Conservation (phyloP, 2,888 invertebrate genomes). For the Vesta saturnalis region DNA sequence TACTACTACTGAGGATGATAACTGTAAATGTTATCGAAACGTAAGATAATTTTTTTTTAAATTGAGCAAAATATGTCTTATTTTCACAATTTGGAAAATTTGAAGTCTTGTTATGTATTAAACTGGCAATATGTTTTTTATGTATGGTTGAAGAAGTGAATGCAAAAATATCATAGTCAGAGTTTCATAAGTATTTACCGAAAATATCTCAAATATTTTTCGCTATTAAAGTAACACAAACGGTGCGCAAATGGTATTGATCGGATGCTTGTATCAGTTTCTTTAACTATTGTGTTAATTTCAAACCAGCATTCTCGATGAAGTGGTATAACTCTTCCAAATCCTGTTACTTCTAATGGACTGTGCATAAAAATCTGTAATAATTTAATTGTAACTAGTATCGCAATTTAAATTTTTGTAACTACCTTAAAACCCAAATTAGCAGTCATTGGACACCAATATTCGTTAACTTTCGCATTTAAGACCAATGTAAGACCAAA, state of each 20-base stretch:
- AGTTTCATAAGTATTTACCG: slow-evolving; percentile 49
- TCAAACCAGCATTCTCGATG: slow-evolving; percentile 77
- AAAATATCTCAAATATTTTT: slow-evolving; percentile 75
- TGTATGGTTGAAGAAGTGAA: background rate
- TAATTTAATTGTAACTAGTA: background rate
- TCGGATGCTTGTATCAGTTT: slow-evolving; percentile 68
- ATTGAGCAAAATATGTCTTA: too few relatives aligned
- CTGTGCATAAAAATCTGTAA: slow-evolving; percentile 78
- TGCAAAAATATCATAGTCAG: background rate
- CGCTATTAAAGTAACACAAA: slow-evolving; percentile 78
- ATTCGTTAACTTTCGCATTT: slow-evolving; percentile 77
- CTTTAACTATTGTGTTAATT: slow-evolving; percentile 73
- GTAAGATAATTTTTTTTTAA: too few relatives aligned
- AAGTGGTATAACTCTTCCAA: slow-evolving; percentile 76
- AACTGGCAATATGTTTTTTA: too few relatives aligned
- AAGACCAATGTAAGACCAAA: slow-evolving; percentile 78
- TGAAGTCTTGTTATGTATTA: too few relatives aligned
- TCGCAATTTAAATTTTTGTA: background rate
- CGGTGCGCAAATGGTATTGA: slow-evolving; percentile 71
- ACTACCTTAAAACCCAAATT: slow-evolving; percentile 56
- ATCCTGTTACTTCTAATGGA: slow-evolving; percentile 82
- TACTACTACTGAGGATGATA: too few relatives aligned
- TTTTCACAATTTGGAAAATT: too few relatives aligned
- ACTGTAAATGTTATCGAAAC: too few relatives aligned
- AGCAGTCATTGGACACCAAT: slow-evolving; percentile 82